Conservation (phyloP, 53 echinoderm and acorn worm species). For the Actinopyga echinites region DNA sequence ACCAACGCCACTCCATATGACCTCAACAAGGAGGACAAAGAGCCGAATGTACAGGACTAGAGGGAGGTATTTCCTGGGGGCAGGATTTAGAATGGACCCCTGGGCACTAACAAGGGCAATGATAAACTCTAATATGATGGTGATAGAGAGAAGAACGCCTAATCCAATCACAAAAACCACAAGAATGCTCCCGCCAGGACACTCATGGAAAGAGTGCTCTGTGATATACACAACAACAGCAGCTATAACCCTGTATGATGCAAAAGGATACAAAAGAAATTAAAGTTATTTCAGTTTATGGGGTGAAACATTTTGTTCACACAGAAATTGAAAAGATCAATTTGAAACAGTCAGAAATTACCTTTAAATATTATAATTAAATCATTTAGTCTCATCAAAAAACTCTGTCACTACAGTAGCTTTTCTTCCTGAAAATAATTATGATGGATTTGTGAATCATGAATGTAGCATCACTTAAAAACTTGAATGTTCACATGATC, state of each 20-base stretch:
- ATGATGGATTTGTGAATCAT: no score
- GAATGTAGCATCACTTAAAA: no score
- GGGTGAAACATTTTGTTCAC: no score
- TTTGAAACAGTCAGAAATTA: no score
- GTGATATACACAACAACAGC: slow-evolving; percentile 69
- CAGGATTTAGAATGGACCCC: slow-evolving; percentile 75
- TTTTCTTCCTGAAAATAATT: no score
- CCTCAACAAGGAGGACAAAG: slow-evolving; percentile 78
- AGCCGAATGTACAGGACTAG: slow-evolving; percentile 80
- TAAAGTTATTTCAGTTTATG: no score
- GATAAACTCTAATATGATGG: slow-evolving; percentile 70
- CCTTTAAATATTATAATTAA: no score
- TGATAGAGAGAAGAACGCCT: slow-evolving; percentile 62
- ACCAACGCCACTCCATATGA: slow-evolving; percentile 77
- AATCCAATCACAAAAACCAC: slow-evolving; percentile 78
- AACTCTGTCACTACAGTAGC: no score
- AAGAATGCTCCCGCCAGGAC: slow-evolving; percentile 69
- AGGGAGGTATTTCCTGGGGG: slow-evolving; percentile 66
- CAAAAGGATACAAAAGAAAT: neutral
- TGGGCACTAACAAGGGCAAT: slow-evolving; percentile 75
- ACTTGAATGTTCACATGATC: no score
- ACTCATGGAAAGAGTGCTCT: slow-evolving; percentile 58
- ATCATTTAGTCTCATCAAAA: no score
- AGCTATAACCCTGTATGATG: slow-evolving; percentile 62
- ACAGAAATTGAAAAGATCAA: no score